Evolutionary conservation across 2,113 vertebrate genomes (phyloP).

Genomic region (Spea bombifrons): DNA sequence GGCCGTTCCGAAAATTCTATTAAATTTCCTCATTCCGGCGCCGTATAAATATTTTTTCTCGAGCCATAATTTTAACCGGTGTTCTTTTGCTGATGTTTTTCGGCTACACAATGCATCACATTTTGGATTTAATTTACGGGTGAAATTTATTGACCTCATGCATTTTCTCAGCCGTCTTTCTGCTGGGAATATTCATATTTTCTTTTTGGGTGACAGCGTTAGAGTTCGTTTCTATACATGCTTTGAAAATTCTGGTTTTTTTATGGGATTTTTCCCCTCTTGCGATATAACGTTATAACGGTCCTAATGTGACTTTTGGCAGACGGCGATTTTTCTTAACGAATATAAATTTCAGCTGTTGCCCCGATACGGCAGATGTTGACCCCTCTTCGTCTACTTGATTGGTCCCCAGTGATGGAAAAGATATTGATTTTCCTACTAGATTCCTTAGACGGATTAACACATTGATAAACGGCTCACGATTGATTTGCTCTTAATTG

Average conservation of each 20-base stretch:
- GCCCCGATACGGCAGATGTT: constrained; percentile 59
- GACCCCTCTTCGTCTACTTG: constrained; percentile 61
- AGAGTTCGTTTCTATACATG: rapidly evolving
- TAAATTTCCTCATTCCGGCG: too few species aligned
- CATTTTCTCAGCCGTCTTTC: background rate
- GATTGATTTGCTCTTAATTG: constrained; percentile 99
- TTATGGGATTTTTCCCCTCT: constrained; percentile 40
- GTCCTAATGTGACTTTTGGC: constrained; percentile 55
- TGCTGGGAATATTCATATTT: rapidly evolving
- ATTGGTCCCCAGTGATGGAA: constrained; percentile 67
- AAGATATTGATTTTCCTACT: constrained; percentile 63
- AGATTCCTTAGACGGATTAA: constrained; percentile 54
- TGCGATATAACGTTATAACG: constrained; percentile 40
- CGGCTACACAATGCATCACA: too few species aligned
- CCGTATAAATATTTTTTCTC: too few species aligned
- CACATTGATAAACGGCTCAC: constrained; percentile 81
- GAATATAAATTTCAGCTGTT: constrained; percentile 62
- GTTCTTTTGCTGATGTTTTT: too few species aligned
- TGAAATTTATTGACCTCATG: constrained; percentile 16
- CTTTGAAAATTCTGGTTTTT: background rate
- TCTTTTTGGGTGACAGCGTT: background rate
- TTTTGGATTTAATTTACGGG: too few species aligned
- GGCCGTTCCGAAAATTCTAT: too few species aligned
- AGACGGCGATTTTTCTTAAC: constrained; percentile 54
- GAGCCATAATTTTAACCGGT: too few species aligned